Evolutionary conservation across 2,113 vertebrate genomes (phyloP), one percentile per base, ranked within the genome.

Genomic region (Ariopsis seemanni): DNA sequence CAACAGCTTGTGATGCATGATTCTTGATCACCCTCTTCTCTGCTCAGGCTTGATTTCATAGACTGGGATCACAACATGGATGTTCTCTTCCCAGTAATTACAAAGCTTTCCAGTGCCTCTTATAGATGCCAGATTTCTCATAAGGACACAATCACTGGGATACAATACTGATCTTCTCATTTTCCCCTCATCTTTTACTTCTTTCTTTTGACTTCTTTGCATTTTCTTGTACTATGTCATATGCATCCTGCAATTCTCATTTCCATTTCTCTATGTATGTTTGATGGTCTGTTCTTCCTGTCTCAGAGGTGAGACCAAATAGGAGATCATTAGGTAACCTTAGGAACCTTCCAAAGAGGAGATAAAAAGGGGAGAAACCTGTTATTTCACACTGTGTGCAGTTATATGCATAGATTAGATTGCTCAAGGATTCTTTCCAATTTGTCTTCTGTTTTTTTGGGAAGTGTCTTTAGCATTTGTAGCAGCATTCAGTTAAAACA

Each of bases 1-100:
- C 42, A 42, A 42, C 42, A 42, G 42, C 42, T 4, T 42, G 42
- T 42, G 42, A 42, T 42, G 42, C 42, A 42, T 42, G 42, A 42
- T 22, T 2, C 60, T 53, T 12, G 55, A 82, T 22, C 65, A 84
- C 75, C 60, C 55, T 14, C 52, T 88, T 71, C 85, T 84, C n/a
- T 81, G 62, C 25, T 88, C 89, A 18, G 83, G 7, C 52, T 48
- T 79, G 0, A 89, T n/a, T 50, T 89, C 86, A 85, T 87, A 89
- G 1, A 92, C n/a, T 1, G 53, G 88, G 1, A 72, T 10, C 2
- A 72, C 71, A 9, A 10, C 11, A 9, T 72, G 71, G 7, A 48
- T 8, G 0, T 11, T 25, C 2, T 42, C 14, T 72, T 48, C 34
- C 71, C 27, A 72, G 17, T 72, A 34, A 18, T 34, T 72, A 0